These are phyloP conservation scores for Muscidifurax raptorellus DNA, from an alignment of 1,140 invertebrate species.

Conservation along the genomic window DNA sequence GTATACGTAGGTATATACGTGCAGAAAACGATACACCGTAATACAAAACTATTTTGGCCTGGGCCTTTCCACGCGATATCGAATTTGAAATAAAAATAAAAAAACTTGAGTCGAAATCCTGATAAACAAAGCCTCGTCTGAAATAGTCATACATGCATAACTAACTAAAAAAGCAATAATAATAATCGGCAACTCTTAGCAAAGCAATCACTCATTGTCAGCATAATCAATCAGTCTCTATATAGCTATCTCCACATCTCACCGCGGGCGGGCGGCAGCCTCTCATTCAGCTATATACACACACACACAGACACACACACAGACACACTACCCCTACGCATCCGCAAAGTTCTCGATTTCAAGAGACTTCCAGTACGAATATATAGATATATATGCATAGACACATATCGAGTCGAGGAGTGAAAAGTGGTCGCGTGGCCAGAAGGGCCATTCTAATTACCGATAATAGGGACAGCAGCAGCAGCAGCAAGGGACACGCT, in stretches of 20 bases:
- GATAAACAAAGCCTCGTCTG: no score
- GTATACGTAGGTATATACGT: no score
- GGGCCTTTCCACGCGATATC: no score
- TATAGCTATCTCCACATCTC: not conserved
- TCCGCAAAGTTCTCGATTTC: not conserved
- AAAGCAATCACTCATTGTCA: not conserved
- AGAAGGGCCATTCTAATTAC: slow-evolving; percentile 73
- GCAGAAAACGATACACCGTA: no score
- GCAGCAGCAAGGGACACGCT: slow-evolving; percentile 35
- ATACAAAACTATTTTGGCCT: no score
- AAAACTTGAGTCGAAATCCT: no score
- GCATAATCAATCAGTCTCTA: slow-evolving; percentile 23
- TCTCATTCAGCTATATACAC: not conserved
- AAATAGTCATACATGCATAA: no score
- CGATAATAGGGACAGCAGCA: slow-evolving; percentile 68
- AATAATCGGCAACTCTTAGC: not conserved
- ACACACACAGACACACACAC: not conserved
- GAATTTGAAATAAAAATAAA: no score
- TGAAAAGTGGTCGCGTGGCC: slow-evolving; percentile 71
- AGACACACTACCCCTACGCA: not conserved
- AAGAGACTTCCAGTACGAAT: not conserved
- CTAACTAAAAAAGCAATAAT: not conserved
- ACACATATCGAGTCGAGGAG: slow-evolving; percentile 5
- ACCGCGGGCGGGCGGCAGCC: not conserved
- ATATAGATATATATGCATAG: not conserved